Percentiles rank a stretch among this genome's conserved stretches.
These are phyloP conservation scores for Acrossocheilus fasciatus DNA, from an alignment of 2,797 vertebrate genomes.

Conservation along the genomic window DNA sequence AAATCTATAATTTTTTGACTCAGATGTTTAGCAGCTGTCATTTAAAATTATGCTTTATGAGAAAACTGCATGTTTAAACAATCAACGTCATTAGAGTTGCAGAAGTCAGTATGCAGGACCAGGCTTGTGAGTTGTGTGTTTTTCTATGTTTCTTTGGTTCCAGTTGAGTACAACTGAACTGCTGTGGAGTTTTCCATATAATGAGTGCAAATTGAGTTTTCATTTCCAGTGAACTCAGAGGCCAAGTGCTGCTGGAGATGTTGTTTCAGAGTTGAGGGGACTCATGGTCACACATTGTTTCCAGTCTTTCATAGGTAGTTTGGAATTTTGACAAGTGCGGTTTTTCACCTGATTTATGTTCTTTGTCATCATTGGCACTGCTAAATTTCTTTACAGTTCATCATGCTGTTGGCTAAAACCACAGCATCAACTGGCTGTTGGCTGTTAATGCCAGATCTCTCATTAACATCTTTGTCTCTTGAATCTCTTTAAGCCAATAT, in stretches of 20 bases:
- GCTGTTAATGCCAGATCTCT: slow-evolving; percentile 72
- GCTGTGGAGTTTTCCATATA: slow-evolving; percentile 30
- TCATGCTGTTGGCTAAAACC: slow-evolving; percentile 50
- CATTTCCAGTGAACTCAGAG: slow-evolving; percentile 34
- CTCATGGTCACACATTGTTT: slow-evolving; percentile 38
- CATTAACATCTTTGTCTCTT: slow-evolving; percentile 55
- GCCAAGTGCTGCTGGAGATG: slow-evolving; percentile 30
- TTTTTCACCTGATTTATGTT: slow-evolving; percentile 24
- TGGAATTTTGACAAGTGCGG: background rate
- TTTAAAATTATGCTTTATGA: background rate
- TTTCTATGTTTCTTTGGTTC: slow-evolving; percentile 33
- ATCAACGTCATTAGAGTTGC: slow-evolving; percentile 10
- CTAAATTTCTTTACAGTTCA: slow-evolving; percentile 40
- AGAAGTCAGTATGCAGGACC: slow-evolving; percentile 31
- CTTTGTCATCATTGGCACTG: background rate
- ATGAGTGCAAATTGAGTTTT: slow-evolving; percentile 34
- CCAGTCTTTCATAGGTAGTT: slow-evolving; percentile 30
- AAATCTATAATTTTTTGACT: background rate
- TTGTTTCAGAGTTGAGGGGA: slow-evolving; percentile 20
- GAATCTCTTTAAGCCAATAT: slow-evolving; percentile 71
- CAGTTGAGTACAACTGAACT: slow-evolving; percentile 39
- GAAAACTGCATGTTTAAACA: slow-evolving; percentile 20
- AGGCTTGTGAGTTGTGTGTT: slow-evolving; percentile 31
- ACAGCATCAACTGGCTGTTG: slow-evolving; percentile 58
- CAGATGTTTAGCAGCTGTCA: background rate